Evolutionary conservation across 2,113 vertebrate genomes (phyloP).

Genomic region (Triplophysa tibetana): DNA sequence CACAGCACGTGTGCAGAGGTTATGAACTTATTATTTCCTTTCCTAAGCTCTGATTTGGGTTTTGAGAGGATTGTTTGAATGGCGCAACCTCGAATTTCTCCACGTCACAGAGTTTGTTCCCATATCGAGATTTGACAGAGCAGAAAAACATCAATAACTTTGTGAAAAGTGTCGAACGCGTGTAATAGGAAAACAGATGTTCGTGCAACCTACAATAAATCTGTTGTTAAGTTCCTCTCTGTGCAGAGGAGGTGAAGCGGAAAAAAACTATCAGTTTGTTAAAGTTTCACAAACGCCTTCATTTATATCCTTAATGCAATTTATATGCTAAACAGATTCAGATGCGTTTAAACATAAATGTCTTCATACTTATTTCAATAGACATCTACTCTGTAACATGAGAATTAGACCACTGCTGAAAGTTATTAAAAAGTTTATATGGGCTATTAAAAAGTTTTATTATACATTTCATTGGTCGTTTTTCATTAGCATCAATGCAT

Average conservation of each 20-base stretch:
- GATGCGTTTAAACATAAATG: too few relatives aligned
- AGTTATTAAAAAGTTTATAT: too few relatives aligned
- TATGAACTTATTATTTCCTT: constrained; percentile 45
- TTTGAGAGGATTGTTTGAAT: constrained; percentile 22
- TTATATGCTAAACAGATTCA: too few relatives aligned
- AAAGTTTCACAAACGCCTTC: not conserved
- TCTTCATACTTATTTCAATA: too few relatives aligned
- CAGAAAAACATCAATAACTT: not conserved
- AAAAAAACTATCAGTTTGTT: not conserved
- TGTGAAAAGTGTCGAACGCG: not conserved
- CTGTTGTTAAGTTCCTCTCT: not conserved
- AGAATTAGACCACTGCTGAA: too few relatives aligned
- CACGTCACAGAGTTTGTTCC: not conserved
- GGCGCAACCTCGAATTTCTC: constrained; percentile 8
- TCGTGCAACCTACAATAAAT: not conserved
- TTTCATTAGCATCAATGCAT: not conserved
- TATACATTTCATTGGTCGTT: not conserved
- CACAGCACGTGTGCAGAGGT: constrained; percentile 59
- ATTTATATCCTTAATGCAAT: not conserved
- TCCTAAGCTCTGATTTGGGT: constrained; percentile 25
- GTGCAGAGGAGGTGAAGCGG: not conserved
- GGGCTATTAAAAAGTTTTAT: too few relatives aligned
- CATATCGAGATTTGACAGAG: not conserved
- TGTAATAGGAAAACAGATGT: constrained; percentile 14
- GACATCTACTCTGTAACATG: too few relatives aligned